Conservation (phyloP, 2,113 vertebrate species). For the Brachyhypopomus gauderio region DNA sequence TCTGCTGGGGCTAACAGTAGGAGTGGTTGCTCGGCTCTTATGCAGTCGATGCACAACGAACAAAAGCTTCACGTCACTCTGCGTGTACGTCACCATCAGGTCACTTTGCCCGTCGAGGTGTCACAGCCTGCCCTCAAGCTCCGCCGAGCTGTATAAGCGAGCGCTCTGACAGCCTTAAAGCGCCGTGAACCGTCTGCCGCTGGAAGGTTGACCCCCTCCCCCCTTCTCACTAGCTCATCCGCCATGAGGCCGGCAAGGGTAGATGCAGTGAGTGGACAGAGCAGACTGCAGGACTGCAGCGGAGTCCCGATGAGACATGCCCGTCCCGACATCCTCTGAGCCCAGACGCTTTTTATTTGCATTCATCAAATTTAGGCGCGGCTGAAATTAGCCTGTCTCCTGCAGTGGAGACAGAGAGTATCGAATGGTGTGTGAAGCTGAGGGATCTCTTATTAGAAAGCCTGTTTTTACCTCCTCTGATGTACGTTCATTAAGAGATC, state of each 20-base stretch:
- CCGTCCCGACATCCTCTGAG: not conserved
- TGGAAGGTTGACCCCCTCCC: no score
- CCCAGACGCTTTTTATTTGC: slow-evolving; percentile 20
- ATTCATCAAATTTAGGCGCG: slow-evolving; percentile 19
- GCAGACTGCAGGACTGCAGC: not conserved
- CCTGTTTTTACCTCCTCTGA: slow-evolving; percentile 26
- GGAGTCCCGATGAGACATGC: not conserved
- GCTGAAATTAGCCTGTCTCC: slow-evolving; percentile 39
- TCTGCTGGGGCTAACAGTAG: not conserved
- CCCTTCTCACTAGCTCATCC: not conserved
- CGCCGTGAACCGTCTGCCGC: no score
- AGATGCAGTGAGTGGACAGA: not conserved
- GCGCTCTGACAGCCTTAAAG: slow-evolving; percentile 8
- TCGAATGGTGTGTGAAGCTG: slow-evolving; percentile 24
- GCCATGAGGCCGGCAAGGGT: not conserved
- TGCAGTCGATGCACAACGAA: not conserved
- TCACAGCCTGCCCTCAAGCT: slow-evolving; percentile 4
- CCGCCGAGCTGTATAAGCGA: slow-evolving; percentile 19
- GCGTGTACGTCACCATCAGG: slow-evolving; percentile 7
- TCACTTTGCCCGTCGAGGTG: slow-evolving; percentile 6
- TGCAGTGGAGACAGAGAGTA: not conserved
- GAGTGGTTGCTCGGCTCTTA: not conserved
- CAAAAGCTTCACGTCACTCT: not conserved
- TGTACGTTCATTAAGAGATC: slow-evolving; percentile 2
- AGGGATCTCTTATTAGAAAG: slow-evolving; percentile 12